A percentile compares a stretch with the other conserved stretches of the same genome.
These are phyloP conservation scores for Ptyas mucosa DNA, from an alignment of 2,113 vertebrate species.

Conservation along the genomic window DNA sequence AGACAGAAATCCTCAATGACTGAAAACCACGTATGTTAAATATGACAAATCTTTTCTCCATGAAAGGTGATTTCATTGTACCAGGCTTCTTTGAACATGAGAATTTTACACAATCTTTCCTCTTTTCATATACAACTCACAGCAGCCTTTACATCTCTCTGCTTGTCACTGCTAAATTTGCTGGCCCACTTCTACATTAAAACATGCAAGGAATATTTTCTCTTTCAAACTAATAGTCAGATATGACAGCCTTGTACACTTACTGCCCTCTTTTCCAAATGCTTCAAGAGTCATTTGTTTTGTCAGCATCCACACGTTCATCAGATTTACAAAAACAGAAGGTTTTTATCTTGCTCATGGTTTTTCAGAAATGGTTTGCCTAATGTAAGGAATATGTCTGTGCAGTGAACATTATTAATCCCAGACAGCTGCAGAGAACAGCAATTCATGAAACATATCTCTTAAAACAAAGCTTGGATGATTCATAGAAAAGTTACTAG, in stretches of 20 bases:
- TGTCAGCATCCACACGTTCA: not conserved
- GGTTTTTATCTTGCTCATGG: not conserved
- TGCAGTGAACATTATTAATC: not conserved
- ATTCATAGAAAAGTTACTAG: not conserved
- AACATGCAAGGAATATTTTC: not conserved
- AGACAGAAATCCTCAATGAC: not conserved
- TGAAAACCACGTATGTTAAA: not conserved
- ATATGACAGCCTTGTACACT: not conserved
- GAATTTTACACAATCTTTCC: rapidly evolving
- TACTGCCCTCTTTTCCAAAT: not conserved
- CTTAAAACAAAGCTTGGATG: not conserved
- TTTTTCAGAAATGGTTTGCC: not conserved
- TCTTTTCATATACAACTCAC: not conserved
- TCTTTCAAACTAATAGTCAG: not conserved
- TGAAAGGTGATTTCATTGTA: not conserved
- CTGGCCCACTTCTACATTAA: not conserved
- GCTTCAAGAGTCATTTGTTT: not conserved
- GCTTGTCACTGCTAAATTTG: not conserved
- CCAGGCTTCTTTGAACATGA: not conserved
- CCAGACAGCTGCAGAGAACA: not conserved
- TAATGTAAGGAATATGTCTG: not conserved
- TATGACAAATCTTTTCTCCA: not conserved
- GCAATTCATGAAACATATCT: not conserved
- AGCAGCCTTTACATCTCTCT: not conserved
- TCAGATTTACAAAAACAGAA: not conserved